Base-by-base conservation (phyloP, 23 tunicate species). In the Styela clava region DNA sequence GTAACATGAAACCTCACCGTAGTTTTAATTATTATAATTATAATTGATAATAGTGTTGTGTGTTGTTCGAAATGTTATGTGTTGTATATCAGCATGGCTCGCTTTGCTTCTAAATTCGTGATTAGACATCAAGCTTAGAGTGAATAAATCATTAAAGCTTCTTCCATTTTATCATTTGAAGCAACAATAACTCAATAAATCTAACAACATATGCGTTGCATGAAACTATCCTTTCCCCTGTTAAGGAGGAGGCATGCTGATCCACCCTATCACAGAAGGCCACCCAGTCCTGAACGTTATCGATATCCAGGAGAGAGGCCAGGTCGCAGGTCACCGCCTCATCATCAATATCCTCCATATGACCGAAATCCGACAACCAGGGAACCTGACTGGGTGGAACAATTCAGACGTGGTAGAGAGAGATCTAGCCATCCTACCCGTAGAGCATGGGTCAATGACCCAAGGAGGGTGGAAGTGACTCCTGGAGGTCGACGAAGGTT, bases 311-410 rank as follows among this genome's bases (percentile, higher is more conserved):
- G 34, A 21, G 23, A 34, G 3, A 7, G 56, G 56, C 24, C 22
- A 16, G n/a, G 22, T 25, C 2, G 16, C 16, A 36, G 81, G 18
- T 52, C 35, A 16, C 56, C 24, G 79, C 70, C 29, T 34, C 88
- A 27, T 22, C 37, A 70, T 0, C 85, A 88, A 19, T 52, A 78
- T 31, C 85, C 25, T 9, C 85, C 69, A 23, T 76, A 76, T 29
- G 73, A 74, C 1, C 32, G 62, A 1, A 30, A 69, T 62, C 62
- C 31, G 7, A 31, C 82, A n/a, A 32, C 71, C 56, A 88, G 78
- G 31, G 97, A 91, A 65, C 97, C 97, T 16, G 97, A 91, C 29
- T 91, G 97, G 97, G 97, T 91, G 69, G 97, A 79, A 69, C 84
- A 91, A 78, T 86, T 74, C 37, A 79, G 97, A 26, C 83, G 70